phyloP scores from a whole-genome alignment of 1,140 invertebrate species.

The Hyles vespertilio region DNA sequence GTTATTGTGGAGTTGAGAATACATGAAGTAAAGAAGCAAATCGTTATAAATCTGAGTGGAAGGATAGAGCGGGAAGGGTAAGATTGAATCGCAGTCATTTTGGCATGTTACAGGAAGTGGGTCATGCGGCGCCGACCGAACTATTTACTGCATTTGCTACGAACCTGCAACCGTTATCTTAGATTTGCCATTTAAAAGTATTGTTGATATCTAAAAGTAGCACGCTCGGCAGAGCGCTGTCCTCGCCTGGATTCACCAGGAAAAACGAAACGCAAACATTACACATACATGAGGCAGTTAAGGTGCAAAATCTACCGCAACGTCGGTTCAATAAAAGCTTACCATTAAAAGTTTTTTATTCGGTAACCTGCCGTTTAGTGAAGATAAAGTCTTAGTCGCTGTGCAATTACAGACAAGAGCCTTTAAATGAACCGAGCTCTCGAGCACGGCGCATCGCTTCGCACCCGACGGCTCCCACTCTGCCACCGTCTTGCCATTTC shows the following conservation, averaged over 20 bases:
- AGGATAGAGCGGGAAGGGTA: slow-evolving; percentile 53
- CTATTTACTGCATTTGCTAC: slow-evolving; percentile 71
- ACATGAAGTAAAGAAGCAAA: slow-evolving; percentile 59
- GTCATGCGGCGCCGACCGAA: slow-evolving; percentile 65
- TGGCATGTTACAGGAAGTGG: slow-evolving; percentile 71
- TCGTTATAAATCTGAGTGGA: slow-evolving; percentile 56
- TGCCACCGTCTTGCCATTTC: slow-evolving; percentile 42
- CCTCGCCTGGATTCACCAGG: neutral
- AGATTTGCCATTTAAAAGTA: slow-evolving; percentile 17
- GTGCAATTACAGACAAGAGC: slow-evolving; percentile 73
- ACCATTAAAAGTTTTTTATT: slow-evolving; percentile 70
- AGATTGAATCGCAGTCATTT: slow-evolving; percentile 72
- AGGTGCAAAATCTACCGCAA: neutral
- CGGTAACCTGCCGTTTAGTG: slow-evolving; percentile 49
- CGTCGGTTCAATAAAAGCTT: slow-evolving; percentile 44
- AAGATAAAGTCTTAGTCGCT: slow-evolving; percentile 65
- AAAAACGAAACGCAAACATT: neutral
- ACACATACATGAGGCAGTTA: neutral
- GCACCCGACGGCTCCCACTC: slow-evolving; percentile 59
- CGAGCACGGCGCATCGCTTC: slow-evolving; percentile 71
- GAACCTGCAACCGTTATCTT: slow-evolving; percentile 58
- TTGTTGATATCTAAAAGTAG: no score
- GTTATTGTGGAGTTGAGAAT: slow-evolving; percentile 24
- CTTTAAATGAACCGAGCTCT: slow-evolving; percentile 73
- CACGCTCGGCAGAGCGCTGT: neutral